Evolutionary conservation across 2,888 invertebrate genomes (phyloP), one percentile per base, ranked within the genome.

Genomic region (Auanema freiburgensis): DNA sequence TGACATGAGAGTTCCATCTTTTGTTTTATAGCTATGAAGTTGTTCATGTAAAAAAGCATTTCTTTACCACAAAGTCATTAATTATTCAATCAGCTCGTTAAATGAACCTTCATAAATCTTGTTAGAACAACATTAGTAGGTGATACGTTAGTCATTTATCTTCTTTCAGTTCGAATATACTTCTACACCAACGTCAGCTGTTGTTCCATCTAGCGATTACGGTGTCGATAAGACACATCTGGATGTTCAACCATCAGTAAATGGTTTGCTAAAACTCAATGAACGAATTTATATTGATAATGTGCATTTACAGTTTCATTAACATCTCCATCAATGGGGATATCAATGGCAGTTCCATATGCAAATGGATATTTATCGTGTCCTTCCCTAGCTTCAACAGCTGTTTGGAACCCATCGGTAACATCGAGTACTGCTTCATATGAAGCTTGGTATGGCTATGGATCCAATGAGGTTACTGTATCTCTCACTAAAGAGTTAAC

Each of bases 391-490:
- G 46, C 16, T 46, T 46, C 46, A 5, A 46, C 21, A 21, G 16
- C 46, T 21, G 16, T 18, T 18, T 46, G 46, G 46, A 46, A 46
- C 46, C 33, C 33, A 8, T 33, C 33, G 3, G 33, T 33, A 33
- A 33, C 33, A 33, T 33, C 33, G 8, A 33, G 33, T 33, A 21
- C 46, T 5, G 46, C 21, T 21, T 16, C 16, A 5, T 46, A 46
- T 21, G 46, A 46, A 10, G 16, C 16, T 16, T 46, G 46, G 46
- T 46, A 46, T 21, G 46, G 46, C 16, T 46, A 46, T 46, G 46
- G 46, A 16, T 18, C 46, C 3, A 46, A 46, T 46, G 46, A 46
- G 46, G 46, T 46, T 33, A 33, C 8, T 5, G 8, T 8, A 33
- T 3, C 3, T 33, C 33, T 33, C 33, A 8, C 33, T 33, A 33